Evolutionary conservation across 2,888 invertebrate species (phyloP).

Genomic region (Pristionchus arcanus): DNA sequence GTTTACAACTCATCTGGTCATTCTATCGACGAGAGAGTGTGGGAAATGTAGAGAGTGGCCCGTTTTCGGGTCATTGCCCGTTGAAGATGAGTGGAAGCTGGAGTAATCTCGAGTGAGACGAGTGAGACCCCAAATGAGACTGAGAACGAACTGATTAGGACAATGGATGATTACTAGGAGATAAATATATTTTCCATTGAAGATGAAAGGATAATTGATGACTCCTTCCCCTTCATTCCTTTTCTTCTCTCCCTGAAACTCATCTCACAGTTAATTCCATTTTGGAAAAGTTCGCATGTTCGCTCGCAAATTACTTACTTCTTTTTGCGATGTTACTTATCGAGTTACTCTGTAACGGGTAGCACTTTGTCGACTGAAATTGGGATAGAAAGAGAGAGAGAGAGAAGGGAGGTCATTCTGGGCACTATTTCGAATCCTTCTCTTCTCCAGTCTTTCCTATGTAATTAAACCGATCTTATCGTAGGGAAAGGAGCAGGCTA

Average conservation of each 20-base stretch:
- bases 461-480: conserved; percentile 48
- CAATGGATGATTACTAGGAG: too few species aligned
- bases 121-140: background rate
- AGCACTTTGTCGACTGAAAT: background rate
- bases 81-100: conserved; percentile 27
- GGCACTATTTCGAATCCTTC: conserved; percentile 15
- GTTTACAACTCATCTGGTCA: conserved; percentile 37
- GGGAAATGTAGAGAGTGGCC: conserved; percentile 10
- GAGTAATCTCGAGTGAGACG: background rate
- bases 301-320: conserved; percentile 35
- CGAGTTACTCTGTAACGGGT: conserved; percentile 28
- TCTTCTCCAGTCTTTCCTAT: conserved; percentile 1
- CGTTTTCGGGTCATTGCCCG: conserved; percentile 29
- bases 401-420: background rate
- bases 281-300: conserved; percentile 29
- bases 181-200: background rate
- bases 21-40: conserved; percentile 16
- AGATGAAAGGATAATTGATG: background rate
- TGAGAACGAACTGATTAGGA: background rate
- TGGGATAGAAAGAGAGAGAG: background rate
- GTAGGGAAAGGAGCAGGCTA: background rate
- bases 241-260: background rate
- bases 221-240: background rate
- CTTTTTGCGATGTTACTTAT: conserved; percentile 39
- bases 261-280: conserved; percentile 48